Base-by-base conservation (phyloP, 1,140 invertebrate species). In the Probaryconus sp. region DNA sequence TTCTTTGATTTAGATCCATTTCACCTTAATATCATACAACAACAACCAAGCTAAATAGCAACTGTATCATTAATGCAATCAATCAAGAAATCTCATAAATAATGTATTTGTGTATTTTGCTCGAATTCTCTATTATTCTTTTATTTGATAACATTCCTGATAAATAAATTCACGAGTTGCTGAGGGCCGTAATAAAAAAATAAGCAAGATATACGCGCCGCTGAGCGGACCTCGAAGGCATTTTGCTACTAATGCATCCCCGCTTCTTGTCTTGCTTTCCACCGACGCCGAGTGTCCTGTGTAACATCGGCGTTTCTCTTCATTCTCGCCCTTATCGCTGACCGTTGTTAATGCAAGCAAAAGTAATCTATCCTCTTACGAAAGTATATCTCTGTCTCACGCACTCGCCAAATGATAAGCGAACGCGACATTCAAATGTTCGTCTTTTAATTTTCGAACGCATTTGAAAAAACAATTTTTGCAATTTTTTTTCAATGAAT, bases 191-290 rank as follows among this genome's bases (percentile, higher is more conserved):
- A 77, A 82, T 81, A 84, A 83, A 84, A n/a, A 84, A 84, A 83
- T 84, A 84, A 83, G 64, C 71, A 81, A 79, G 83, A 83, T 83
- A 83, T 83, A 85, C 81, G 73, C 76, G 71, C 17, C 65, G 61
- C 70, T 55, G 60, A 69, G 43, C 70, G 47, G 67, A 76, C 79
- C 79, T 47, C 50, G 70, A 74, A 81, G 78, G 78, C 73, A 80
- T 84, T 83, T 80, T 74, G 81, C 76, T 71, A 77, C 79, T 83
- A 85, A 85, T 81, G 82, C 81, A 83, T 76, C 74, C n/a, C 74
- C 67, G 67, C 51, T 72, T 35, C 61, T 79, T 79, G 81, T 76
- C 79, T 75, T 79, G 78, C 74, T 80, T 75, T 77, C 64, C 65
- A 75, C 75, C 70, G 50, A 42, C 47, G 42, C 17, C 53, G 68